Conservation (phyloP, 2,113 vertebrate species). For the Grus americana region DNA sequence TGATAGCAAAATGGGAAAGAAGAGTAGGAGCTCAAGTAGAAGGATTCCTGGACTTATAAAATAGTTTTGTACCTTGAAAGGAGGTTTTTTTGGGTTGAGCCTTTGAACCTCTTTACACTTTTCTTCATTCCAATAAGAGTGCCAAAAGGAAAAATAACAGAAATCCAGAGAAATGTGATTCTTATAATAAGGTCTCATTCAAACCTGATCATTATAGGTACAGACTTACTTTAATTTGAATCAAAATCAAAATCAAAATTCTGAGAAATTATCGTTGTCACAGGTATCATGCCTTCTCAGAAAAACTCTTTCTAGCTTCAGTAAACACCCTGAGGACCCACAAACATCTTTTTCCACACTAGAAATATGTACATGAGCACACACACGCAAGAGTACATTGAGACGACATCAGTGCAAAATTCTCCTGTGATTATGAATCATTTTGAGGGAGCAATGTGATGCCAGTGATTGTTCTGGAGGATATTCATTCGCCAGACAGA, state of each 20-base stretch:
- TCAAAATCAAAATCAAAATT: not conserved
- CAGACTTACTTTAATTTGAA: not conserved
- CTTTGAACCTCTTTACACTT: not conserved
- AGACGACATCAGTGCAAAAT: not conserved
- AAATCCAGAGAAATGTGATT: not conserved
- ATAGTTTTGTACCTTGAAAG: not conserved
- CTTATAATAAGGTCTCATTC: not conserved
- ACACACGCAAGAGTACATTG: not conserved
- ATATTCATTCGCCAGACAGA: not conserved
- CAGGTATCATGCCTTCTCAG: accelerated
- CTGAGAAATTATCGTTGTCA: accelerated
- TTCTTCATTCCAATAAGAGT: not conserved
- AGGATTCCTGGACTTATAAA: not conserved
- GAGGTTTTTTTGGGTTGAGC: not conserved
- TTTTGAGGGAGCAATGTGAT: not conserved
- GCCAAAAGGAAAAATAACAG: not conserved
- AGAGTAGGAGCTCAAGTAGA: not conserved
- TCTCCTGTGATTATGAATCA: not conserved
- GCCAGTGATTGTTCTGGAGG: not conserved
- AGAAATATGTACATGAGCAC: accelerated
- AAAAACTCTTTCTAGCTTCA: not conserved
- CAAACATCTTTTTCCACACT: accelerated
- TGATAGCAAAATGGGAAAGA: not conserved
- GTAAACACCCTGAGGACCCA: not conserved
- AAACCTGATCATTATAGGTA: not conserved